These are phyloP conservation scores for Polyergus mexicanus DNA, from an alignment of 1,140 invertebrate genomes.

Conservation along the genomic window DNA sequence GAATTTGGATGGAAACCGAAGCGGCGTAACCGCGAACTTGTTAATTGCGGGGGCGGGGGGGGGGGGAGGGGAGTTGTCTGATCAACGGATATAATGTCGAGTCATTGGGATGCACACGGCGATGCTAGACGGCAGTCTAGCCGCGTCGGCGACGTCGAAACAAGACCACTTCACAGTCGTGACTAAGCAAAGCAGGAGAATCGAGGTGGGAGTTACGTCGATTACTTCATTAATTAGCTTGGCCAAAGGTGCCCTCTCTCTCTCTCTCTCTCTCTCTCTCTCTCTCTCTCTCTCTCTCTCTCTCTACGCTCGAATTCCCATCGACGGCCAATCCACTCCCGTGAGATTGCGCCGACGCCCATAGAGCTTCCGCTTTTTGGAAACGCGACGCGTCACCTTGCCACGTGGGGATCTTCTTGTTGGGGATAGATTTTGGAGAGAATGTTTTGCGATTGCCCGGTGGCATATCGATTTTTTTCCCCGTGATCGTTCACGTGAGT, in stretches of 20 bases:
- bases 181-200: conserved; percentile 37
- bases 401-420: conserved; percentile 31
- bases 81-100: conserved; percentile 47
- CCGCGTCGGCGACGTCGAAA: conserved; percentile 44
- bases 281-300: background rate
- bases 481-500: conserved; percentile 1
- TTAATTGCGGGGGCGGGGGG: conserved; percentile 52
- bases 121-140: conserved; percentile 28
- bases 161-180: conserved; percentile 52
- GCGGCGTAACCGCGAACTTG: conserved; percentile 24
- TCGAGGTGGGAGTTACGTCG: conserved; percentile 34
- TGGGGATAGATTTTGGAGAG: background rate
- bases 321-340: conserved; percentile 32
- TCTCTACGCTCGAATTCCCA: background rate
- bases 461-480: conserved; percentile 41
- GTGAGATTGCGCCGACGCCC: conserved; percentile 8
- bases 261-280: conserved; percentile 8
- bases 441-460: conserved; percentile 31
- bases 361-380: conserved; percentile 26
- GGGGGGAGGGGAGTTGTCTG: conserved; percentile 41
- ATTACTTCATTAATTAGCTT: conserved; percentile 61
- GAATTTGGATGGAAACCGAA: background rate
- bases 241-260: background rate
- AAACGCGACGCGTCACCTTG: conserved; percentile 45
- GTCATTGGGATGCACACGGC: conserved; percentile 46